Conservation (phyloP, 2,888 invertebrate species). For the Sinohyriopsis cumingii region DNA sequence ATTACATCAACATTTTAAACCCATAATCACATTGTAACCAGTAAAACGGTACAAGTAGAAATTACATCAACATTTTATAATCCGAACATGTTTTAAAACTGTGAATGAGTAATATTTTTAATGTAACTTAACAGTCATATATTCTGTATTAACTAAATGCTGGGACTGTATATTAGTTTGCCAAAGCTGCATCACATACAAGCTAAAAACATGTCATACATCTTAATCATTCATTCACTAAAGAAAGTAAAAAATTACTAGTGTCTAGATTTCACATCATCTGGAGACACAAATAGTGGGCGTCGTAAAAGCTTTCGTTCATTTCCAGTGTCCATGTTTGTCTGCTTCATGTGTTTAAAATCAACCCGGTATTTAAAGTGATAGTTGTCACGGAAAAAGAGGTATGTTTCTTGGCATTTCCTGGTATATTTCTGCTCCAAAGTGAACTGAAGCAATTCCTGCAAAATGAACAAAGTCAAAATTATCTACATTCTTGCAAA, state of each 20-base stretch:
- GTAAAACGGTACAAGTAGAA: too few relatives aligned
- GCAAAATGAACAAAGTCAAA: background rate
- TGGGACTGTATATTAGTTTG: too few relatives aligned
- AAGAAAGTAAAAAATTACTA: slow-evolving; percentile 6
- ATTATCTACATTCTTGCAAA: background rate
- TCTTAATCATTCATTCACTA: too few relatives aligned
- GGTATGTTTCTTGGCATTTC: slow-evolving; percentile 16
- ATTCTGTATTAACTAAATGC: too few relatives aligned
- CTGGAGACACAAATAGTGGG: slow-evolving; percentile 16
- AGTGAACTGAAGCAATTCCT: slow-evolving; percentile 24
- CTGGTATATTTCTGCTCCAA: slow-evolving; percentile 26
- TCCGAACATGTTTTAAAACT: too few relatives aligned
- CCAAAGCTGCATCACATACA: too few relatives aligned
- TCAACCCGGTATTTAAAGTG: slow-evolving; percentile 20
- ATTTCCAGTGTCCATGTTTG: slow-evolving; percentile 23
- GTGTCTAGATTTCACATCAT: slow-evolving; percentile 4
- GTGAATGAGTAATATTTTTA: too few relatives aligned
- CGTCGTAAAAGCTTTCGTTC: slow-evolving; percentile 13
- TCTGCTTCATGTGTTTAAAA: slow-evolving; percentile 24
- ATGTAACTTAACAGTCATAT: too few relatives aligned
- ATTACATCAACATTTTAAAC: too few relatives aligned
- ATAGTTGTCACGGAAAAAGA: slow-evolving; percentile 27
- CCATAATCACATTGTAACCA: too few relatives aligned
- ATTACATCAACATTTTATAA: too few relatives aligned
- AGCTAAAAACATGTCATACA: too few relatives aligned